Percentiles rank a stretch among this genome's conserved stretches.
phyloP scores from a whole-genome alignment of 2,888 invertebrate species.

The Orgyia antiqua region DNA sequence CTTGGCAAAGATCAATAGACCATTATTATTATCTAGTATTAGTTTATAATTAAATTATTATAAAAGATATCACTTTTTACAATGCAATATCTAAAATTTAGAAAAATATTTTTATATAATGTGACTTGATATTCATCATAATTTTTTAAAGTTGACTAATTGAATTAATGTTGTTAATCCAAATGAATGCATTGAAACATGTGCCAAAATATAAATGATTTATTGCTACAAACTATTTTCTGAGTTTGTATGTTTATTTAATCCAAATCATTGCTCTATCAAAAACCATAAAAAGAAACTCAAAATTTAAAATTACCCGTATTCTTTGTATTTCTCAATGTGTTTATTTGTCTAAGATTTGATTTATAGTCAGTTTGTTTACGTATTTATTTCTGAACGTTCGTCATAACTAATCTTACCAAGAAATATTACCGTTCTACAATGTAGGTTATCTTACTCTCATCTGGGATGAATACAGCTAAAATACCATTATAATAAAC shows the following conservation, averaged over 20 bases:
- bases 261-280: neutral
- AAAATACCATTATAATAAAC: no score
- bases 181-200: no score
- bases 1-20: no score
- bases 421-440: neutral
- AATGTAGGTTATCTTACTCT: neutral
- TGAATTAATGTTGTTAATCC: no score
- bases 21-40: no score
- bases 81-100: no score
- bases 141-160: no score
- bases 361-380: neutral
- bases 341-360: neutral
- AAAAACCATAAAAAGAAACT: neutral
- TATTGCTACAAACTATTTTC: neutral
- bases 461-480: no score
- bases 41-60: no score
- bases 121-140: no score
- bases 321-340: constrained; percentile 1
- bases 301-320: neutral
- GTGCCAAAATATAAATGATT: neutral
- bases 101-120: no score
- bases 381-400: neutral
- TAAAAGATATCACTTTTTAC: no score
- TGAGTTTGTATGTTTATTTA: neutral
- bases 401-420: neutral